phyloP scores from a whole-genome alignment of 2,113 vertebrate species.

The Embiotoca jacksoni region DNA sequence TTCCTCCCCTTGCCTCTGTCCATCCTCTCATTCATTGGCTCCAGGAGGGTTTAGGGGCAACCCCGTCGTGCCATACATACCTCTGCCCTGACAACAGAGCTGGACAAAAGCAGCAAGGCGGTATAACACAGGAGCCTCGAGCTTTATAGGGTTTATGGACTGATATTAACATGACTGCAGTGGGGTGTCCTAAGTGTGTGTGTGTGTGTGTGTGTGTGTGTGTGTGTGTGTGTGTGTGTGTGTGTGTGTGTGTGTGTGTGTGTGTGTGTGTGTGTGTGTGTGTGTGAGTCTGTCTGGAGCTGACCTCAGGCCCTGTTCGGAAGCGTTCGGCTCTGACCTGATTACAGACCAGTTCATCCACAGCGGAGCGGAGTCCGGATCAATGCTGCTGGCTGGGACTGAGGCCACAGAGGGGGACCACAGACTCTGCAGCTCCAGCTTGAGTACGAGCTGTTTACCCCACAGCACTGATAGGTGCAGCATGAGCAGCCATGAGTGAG shows the following conservation, averaged over 20 bases:
- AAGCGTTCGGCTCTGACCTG: conserved; percentile 19
- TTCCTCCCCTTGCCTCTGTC: conserved; percentile 56
- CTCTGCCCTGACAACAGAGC: conserved; percentile 78
- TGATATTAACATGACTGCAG: conserved; percentile 62
- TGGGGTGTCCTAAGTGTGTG: conserved; percentile 10
- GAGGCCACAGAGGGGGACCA: conserved; percentile 12
- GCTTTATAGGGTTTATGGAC: conserved; percentile 60
- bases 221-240: too few species aligned
- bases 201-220: not conserved
- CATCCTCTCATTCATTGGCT: conserved; percentile 75
- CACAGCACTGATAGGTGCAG: conserved; percentile 61
- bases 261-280: conserved; percentile 17
- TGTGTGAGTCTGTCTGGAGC: conserved; percentile 24
- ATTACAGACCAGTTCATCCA: conserved; percentile 13
- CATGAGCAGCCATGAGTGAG: conserved; percentile 68
- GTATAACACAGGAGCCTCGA: conserved; percentile 41
- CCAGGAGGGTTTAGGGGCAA: conserved; percentile 67
- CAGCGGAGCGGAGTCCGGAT: conserved; percentile 20
- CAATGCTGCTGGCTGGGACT: conserved; percentile 25
- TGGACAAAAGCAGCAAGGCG: conserved; percentile 67
- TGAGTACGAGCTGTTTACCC: conserved; percentile 48
- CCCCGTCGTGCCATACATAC: conserved; percentile 73
- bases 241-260: too few species aligned
- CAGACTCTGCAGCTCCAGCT: conserved; percentile 12
- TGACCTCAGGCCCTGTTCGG: conserved; percentile 37